Conservation (phyloP, 2,113 vertebrate genomes). For the Etheostoma cragini region DNA sequence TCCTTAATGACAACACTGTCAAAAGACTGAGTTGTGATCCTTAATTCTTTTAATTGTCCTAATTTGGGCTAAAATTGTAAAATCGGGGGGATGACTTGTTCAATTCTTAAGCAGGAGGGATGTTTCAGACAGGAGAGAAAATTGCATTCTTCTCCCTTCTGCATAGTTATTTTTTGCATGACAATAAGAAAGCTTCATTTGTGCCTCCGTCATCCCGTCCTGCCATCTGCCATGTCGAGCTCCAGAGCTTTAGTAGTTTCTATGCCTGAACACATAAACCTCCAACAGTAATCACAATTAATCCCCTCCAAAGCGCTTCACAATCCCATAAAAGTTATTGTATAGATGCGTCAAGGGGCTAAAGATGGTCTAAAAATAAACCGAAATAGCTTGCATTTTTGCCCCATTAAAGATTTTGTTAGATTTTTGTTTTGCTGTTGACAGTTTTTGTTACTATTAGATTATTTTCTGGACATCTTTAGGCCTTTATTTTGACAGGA, state of each 20-base stretch:
- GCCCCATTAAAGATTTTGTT: not conserved
- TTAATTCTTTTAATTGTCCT: not conserved
- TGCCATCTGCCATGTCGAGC: slow-evolving; percentile 76
- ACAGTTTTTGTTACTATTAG: too few relatives aligned
- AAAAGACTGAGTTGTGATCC: not conserved
- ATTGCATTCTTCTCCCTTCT: not conserved
- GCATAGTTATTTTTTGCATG: not conserved
- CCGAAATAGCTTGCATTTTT: not conserved
- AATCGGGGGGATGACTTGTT: not conserved
- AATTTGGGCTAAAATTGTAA: not conserved
- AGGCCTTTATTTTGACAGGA: too few relatives aligned
- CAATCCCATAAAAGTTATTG: slow-evolving; percentile 79
- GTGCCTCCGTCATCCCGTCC: slow-evolving; percentile 56
- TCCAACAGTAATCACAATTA: slow-evolving; percentile 74
- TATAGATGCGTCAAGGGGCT: slow-evolving; percentile 57
- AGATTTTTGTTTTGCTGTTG: not conserved
- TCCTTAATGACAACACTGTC: not conserved
- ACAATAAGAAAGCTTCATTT: slow-evolving; percentile 69
- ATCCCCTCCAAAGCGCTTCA: slow-evolving; percentile 77
- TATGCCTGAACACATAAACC: slow-evolving; percentile 65
- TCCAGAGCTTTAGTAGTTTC: slow-evolving; percentile 70
- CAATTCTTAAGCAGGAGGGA: not conserved
- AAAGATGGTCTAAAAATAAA: slow-evolving; percentile 62
- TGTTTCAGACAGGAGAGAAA: not conserved
- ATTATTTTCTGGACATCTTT: too few relatives aligned